Conservation (phyloP, 2,888 invertebrate genomes). For the Flexamia atlantica region DNA sequence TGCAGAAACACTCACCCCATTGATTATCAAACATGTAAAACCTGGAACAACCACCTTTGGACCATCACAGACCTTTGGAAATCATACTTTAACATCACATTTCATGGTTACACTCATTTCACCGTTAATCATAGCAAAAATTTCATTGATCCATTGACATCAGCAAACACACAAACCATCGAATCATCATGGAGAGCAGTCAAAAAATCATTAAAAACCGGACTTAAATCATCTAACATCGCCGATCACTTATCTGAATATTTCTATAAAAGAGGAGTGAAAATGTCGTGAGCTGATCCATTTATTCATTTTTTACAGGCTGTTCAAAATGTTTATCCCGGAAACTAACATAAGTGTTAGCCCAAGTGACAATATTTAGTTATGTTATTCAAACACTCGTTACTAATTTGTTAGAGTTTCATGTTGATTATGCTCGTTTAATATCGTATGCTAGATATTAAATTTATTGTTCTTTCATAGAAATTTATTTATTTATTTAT, state of each 20-base stretch:
- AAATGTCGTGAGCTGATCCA: background rate
- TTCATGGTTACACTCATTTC: background rate
- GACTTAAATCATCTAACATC: background rate
- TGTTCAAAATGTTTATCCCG: background rate
- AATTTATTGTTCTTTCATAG: too few species aligned
- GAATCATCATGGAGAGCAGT: background rate
- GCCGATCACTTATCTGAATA: background rate
- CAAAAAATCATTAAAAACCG: conserved; percentile 13
- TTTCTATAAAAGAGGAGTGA: background rate
- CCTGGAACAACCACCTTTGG: conserved; percentile 4
- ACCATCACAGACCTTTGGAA: background rate
- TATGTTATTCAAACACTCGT: too few species aligned
- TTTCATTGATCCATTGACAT: background rate
- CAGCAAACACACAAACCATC: background rate
- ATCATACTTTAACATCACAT: background rate
- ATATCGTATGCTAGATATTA: too few species aligned
- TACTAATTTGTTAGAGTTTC: too few species aligned
- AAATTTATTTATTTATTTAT: too few species aligned
- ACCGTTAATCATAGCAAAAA: background rate
- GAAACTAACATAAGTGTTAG: too few species aligned
- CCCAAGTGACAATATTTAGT: too few species aligned
- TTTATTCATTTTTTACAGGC: background rate
- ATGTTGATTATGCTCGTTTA: too few species aligned
- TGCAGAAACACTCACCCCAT: background rate
- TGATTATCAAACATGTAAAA: background rate